Percentiles rank a stretch among this genome's conserved stretches.
These are phyloP conservation scores for Lasioglossum leucozonium DNA, from an alignment of 2,888 invertebrate genomes.

Conservation along the genomic window DNA sequence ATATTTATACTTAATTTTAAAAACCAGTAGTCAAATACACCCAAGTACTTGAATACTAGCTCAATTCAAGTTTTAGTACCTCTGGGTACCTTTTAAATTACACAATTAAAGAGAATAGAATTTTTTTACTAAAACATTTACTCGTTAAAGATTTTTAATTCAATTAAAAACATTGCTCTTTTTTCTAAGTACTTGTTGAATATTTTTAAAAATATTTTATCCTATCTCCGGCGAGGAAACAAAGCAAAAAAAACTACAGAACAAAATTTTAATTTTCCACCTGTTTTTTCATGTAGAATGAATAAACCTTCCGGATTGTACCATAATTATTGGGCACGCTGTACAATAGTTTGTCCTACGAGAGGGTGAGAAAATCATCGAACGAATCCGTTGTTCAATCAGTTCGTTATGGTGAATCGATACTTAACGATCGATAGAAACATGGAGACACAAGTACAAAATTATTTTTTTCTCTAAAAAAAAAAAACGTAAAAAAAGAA, in stretches of 20 bases:
- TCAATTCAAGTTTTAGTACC: neutral
- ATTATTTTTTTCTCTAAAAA: conserved; percentile 4
- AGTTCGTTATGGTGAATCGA: conserved; percentile 9
- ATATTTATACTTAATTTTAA: neutral
- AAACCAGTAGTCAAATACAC: neutral
- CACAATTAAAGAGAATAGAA: neutral
- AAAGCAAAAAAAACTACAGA: neutral
- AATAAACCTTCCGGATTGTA: neutral
- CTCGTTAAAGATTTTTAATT: too few relatives aligned
- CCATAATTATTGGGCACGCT: neutral
- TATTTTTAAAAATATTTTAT: neutral
- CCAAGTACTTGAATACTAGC: neutral
- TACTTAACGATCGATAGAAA: conserved; percentile 26
- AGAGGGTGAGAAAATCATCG: conserved; percentile 19
- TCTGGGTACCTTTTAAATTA: neutral
- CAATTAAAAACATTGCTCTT: neutral
- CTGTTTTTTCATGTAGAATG: neutral
- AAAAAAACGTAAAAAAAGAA: conserved; percentile 21
- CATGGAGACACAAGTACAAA: conserved; percentile 9
- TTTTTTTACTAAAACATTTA: neutral
- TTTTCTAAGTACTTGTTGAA: neutral
- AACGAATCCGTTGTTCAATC: conserved; percentile 22
- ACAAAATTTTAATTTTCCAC: neutral
- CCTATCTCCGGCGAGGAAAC: neutral
- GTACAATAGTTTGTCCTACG: conserved; percentile 25